Conservation (phyloP, 2,113 vertebrate genomes). For the Pongo abelii region DNA sequence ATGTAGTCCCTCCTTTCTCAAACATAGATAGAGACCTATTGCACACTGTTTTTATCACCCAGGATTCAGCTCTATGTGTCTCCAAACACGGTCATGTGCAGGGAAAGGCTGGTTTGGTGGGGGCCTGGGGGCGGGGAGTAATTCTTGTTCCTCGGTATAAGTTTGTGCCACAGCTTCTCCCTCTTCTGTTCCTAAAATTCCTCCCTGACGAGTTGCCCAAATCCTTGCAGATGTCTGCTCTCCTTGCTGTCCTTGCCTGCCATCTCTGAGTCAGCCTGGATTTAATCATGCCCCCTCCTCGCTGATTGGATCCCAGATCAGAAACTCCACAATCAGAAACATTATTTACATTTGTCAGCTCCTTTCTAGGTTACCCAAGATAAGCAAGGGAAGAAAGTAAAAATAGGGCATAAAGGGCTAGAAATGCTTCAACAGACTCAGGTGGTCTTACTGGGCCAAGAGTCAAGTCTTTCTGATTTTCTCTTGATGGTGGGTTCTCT, state of each 20-base stretch:
- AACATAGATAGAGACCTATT: background rate
- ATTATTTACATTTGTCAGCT: slow-evolving; percentile 20
- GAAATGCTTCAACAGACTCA: background rate
- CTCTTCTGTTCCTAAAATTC: slow-evolving; percentile 21
- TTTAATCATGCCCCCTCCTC: background rate
- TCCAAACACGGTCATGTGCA: background rate
- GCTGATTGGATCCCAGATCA: background rate
- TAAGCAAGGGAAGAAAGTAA: background rate
- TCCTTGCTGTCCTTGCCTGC: background rate
- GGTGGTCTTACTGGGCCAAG: background rate
- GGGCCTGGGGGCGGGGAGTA: background rate
- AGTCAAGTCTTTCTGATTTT: background rate
- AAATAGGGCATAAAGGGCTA: background rate
- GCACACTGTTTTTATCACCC: background rate
- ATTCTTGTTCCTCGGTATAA: background rate
- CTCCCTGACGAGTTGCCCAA: slow-evolving; percentile 12
- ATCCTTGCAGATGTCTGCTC: background rate
- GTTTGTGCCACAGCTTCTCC: background rate
- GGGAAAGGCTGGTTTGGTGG: background rate
- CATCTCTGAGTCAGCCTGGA: slow-evolving; percentile 31
- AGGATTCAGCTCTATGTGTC: background rate
- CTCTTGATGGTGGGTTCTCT: background rate
- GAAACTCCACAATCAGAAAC: background rate
- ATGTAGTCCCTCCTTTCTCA: background rate
- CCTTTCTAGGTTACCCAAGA: slow-evolving; percentile 7